Conservation (phyloP, 2,797 vertebrate species). For the Fringilla coelebs region DNA sequence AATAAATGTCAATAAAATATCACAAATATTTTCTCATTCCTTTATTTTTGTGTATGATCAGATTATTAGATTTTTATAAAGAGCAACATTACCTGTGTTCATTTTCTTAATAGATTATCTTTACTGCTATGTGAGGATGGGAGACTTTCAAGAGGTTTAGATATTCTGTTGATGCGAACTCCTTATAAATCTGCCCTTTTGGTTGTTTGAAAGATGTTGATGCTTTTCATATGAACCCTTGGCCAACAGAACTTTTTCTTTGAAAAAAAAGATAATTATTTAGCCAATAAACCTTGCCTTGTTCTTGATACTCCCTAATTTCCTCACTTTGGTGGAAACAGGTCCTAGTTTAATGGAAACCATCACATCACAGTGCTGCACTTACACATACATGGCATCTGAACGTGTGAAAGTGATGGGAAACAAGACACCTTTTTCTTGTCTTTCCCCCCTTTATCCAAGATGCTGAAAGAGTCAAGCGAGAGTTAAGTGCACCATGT, state of each 20-base stretch:
- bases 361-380: not conserved
- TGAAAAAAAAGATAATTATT: not conserved
- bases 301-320: not conserved
- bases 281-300: not conserved
- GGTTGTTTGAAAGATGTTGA: not conserved
- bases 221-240: not conserved
- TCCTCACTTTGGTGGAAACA: not conserved
- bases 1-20: no score
- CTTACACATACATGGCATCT: not conserved
- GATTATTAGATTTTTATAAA: not conserved
- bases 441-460: accelerated
- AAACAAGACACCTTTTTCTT: not conserved
- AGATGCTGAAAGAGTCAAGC: accelerated
- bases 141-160: not conserved
- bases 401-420: not conserved
- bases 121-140: not conserved
- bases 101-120: not conserved
- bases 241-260: not conserved
- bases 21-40: not conserved
- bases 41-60: not conserved
- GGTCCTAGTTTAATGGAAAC: not conserved
- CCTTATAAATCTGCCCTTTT: not conserved
- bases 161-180: not conserved
- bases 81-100: not conserved
- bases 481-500: not conserved